Percentiles rank a stretch among this genome's conserved stretches.
Evolutionary conservation across 1,140 invertebrate genomes (phyloP).

Genomic region (Anoplophora glabripennis): DNA sequence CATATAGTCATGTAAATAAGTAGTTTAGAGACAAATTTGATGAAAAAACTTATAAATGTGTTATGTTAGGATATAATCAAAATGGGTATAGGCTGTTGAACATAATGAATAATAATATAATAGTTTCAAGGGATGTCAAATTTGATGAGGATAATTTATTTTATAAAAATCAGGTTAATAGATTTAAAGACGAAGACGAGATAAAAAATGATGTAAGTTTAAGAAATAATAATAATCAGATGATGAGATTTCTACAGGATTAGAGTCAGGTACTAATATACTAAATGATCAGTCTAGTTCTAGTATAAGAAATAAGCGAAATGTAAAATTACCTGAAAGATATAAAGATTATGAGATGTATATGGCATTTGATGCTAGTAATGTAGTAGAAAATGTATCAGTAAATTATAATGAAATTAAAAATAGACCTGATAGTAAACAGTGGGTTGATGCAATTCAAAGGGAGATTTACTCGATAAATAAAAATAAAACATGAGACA

Average conservation of each 20-base stretch:
- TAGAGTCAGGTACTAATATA: not conserved
- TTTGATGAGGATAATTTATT: constrained; percentile 23
- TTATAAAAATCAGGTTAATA: constrained; percentile 11
- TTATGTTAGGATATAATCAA: constrained; percentile 24
- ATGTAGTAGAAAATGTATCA: too few relatives aligned
- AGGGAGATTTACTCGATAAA: too few relatives aligned
- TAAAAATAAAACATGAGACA: too few relatives aligned
- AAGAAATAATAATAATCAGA: not conserved
- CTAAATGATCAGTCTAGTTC: not conserved
- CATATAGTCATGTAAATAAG: constrained; percentile 37
- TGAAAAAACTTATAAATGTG: constrained; percentile 26
- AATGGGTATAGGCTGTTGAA: constrained; percentile 18
- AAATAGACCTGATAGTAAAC: too few relatives aligned
- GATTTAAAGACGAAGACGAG: constrained; percentile 4
- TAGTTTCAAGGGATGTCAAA: constrained; percentile 14
- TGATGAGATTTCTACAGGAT: not conserved
- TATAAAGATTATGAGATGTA: too few relatives aligned
- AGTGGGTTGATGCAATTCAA: too few relatives aligned
- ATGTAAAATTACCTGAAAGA: too few relatives aligned
- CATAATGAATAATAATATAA: constrained; percentile 11
- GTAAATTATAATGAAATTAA: too few relatives aligned
- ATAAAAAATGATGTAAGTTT: not conserved
- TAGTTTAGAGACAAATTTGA: constrained; percentile 28
- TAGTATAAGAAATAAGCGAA: constrained; percentile 6
- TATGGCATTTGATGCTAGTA: too few relatives aligned